Conservation (phyloP, 2,888 invertebrate genomes). For the Conus canariensis region DNA sequence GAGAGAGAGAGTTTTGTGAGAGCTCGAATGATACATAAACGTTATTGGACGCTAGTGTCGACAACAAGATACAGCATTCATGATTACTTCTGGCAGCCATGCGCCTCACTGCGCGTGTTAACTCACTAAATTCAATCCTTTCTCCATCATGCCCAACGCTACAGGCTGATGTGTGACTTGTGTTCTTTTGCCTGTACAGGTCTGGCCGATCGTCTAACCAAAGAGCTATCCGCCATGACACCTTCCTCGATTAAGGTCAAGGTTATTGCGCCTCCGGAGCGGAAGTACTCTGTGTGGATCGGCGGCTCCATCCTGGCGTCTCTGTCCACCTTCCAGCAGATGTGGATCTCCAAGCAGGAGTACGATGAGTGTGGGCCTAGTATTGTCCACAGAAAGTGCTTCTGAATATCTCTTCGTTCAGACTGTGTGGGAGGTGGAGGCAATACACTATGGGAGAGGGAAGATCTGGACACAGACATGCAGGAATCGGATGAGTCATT, state of each 20-base stretch:
- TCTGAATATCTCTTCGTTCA: conserved; percentile 81
- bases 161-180: neutral
- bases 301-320: conserved; percentile 73
- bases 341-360: conserved; percentile 79
- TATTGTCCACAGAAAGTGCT: conserved; percentile 97
- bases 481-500: no score
- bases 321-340: conserved; percentile 84
- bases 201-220: conserved; percentile 97
- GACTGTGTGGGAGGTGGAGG: neutral
- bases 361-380: conserved; percentile 97
- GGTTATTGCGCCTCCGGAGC: conserved; percentile 65
- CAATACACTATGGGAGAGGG: neutral
- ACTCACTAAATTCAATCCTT: no score
- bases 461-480: no score
- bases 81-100: no score
- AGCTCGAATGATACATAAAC: no score
- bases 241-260: conserved; percentile 84
- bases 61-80: no score
- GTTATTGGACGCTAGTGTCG: no score
- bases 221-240: conserved; percentile 93
- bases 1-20: neutral
- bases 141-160: no score
- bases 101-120: no score
- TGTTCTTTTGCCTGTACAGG: neutral
- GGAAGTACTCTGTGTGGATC: conserved; percentile 81